Conservation (phyloP, 1,140 invertebrate species). For the Heterodera carotae region DNA sequence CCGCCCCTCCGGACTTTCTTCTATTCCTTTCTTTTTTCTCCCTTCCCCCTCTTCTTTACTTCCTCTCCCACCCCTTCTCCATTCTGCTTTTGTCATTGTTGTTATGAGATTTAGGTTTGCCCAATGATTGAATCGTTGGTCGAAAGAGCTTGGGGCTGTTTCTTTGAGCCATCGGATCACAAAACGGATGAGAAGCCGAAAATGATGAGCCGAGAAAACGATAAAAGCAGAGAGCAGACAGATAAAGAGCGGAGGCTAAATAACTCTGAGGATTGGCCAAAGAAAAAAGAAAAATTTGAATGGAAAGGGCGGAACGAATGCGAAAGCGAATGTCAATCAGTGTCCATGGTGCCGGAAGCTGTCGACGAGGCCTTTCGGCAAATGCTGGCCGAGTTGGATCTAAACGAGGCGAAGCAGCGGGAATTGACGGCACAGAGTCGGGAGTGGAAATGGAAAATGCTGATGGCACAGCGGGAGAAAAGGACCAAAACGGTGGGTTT, state of each 20-base stretch:
- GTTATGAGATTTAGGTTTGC: background rate
- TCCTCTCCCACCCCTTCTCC: background rate
- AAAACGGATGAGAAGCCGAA: constrained; percentile 7
- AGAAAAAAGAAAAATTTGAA: background rate
- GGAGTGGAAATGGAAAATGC: constrained; percentile 55
- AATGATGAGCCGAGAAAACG: background rate
- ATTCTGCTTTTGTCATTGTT: background rate
- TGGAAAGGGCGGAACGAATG: background rate
- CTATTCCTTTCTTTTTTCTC: background rate
- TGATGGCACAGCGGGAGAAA: constrained; percentile 32
- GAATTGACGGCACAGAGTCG: constrained; percentile 46
- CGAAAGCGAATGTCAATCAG: background rate
- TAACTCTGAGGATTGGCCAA: background rate
- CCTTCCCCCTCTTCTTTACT: too few species aligned
- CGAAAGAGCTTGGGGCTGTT: constrained; percentile 47
- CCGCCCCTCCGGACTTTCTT: background rate
- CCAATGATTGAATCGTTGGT: constrained; percentile 41
- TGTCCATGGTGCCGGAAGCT: background rate
- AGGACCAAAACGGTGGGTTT: background rate
- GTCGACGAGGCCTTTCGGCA: constrained; percentile 16
- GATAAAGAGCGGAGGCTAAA: background rate
- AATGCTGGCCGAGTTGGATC: constrained; percentile 48
- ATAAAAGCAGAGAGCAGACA: background rate
- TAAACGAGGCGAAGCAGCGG: constrained; percentile 48
- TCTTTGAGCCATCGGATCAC: constrained; percentile 21